Evolutionary conservation across 2,113 vertebrate genomes (phyloP).

Genomic region (Anhinga anhinga): DNA sequence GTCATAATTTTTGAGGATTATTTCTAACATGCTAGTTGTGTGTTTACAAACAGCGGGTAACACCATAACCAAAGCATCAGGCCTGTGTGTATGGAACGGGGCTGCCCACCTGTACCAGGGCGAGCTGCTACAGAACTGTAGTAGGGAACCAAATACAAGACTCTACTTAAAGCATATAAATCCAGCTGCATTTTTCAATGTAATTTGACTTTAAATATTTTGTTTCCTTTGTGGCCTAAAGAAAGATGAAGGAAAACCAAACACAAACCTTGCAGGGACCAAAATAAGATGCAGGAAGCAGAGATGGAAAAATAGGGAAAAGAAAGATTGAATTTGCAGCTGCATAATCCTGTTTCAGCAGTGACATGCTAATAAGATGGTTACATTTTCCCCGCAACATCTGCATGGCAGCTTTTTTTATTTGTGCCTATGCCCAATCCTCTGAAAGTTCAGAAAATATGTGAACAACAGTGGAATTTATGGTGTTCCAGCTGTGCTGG

Average conservation of each 20-base stretch:
- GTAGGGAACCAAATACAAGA: not conserved
- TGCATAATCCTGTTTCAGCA: not conserved
- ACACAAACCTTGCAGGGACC: not conserved
- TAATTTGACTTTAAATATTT: not conserved
- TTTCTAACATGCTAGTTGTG: not conserved
- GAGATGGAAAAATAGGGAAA: not conserved
- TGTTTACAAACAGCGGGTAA: not conserved
- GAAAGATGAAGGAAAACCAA: not conserved
- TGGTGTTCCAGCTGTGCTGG: not conserved
- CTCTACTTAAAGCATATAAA: not conserved
- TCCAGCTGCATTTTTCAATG: not conserved
- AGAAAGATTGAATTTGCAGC: not conserved
- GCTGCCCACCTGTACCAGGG: not conserved
- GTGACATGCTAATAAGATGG: not conserved
- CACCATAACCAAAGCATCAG: not conserved
- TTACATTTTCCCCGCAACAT: not conserved
- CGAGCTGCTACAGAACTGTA: not conserved
- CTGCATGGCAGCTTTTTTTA: not conserved
- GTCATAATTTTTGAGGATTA: not conserved
- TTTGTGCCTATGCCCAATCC: not conserved
- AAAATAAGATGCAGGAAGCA: not conserved
- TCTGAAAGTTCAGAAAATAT: not conserved
- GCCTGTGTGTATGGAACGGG: accelerated
- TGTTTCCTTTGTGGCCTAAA: not conserved
- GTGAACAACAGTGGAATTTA: not conserved